Conservation (phyloP, 2,888 invertebrate genomes). For the Nomada ferruginata region DNA sequence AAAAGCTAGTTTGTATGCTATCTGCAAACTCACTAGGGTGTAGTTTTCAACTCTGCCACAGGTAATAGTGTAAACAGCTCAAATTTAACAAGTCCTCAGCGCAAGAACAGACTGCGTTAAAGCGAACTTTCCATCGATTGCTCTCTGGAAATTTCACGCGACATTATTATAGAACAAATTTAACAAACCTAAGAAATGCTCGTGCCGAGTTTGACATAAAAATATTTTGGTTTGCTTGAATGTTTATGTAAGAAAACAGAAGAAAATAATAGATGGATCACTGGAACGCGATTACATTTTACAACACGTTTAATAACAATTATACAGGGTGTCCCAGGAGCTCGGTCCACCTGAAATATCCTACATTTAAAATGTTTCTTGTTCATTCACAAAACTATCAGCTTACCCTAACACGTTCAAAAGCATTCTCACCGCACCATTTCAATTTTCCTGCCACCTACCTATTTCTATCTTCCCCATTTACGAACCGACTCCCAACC, state of each 20-base stretch:
- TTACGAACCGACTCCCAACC: background rate
- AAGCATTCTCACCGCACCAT: background rate
- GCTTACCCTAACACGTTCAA: background rate
- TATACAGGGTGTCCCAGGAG: background rate
- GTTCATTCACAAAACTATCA: no score
- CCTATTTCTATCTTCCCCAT: no score
- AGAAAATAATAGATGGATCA: background rate
- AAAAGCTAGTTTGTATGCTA: constrained; percentile 9
- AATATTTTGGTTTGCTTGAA: background rate
- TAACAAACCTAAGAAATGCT: background rate
- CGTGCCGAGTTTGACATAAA: no score
- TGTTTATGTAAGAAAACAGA: background rate
- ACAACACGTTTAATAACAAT: background rate
- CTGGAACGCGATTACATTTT: no score
- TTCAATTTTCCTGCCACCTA: background rate
- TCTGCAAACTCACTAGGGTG: background rate
- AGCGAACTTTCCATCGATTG: background rate
- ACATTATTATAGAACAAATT: background rate
- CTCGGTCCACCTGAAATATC: background rate
- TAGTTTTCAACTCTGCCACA: constrained; percentile 2
- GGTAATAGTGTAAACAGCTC: background rate
- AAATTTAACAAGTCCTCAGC: constrained; percentile 7
- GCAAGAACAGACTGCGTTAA: no score
- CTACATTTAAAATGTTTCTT: no score
- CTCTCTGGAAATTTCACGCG: background rate